These are phyloP conservation scores for Thymelicus lineola DNA, from an alignment of 2,888 invertebrate species.

Conservation along the genomic window DNA sequence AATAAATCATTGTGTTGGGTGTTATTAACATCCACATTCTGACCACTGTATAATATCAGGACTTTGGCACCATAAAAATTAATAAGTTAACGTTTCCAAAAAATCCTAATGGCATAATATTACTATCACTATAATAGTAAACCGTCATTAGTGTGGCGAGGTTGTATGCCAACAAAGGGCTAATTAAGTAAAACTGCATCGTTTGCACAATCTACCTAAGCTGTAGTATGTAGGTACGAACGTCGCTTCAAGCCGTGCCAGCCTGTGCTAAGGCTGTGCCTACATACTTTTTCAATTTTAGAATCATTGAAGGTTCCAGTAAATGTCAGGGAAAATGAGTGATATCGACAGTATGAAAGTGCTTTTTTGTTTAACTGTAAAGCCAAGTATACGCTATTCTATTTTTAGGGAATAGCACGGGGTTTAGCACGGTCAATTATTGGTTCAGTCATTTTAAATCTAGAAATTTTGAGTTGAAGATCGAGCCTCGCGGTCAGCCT, in stretches of 20 bases:
- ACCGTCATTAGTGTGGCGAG: background rate
- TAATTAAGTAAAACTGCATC: constrained; percentile 25
- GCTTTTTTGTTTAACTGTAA: too few relatives aligned
- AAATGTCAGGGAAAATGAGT: background rate
- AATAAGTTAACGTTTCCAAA: background rate
- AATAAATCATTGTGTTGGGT: too few relatives aligned
- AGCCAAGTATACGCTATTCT: too few relatives aligned
- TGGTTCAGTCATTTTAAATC: too few relatives aligned
- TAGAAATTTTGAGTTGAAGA: too few relatives aligned
- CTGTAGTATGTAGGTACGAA: background rate
- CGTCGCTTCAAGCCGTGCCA: constrained; percentile 19
- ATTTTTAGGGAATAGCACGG: too few relatives aligned
- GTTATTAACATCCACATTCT: too few relatives aligned
- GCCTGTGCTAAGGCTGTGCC: constrained; percentile 9
- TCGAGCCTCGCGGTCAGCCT: too few relatives aligned
- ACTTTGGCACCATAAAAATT: too few relatives aligned
- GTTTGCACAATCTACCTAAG: constrained; percentile 7
- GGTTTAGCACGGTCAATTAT: too few relatives aligned
- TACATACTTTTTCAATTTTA: constrained; percentile 5
- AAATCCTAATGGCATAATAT: background rate
- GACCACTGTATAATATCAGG: too few relatives aligned
- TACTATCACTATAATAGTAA: too few relatives aligned
- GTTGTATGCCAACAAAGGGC: background rate
- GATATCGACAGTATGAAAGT: background rate
- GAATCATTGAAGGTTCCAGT: background rate